Evolutionary conservation across 2,888 invertebrate species (phyloP).

Genomic region (Drosophila falleni): DNA sequence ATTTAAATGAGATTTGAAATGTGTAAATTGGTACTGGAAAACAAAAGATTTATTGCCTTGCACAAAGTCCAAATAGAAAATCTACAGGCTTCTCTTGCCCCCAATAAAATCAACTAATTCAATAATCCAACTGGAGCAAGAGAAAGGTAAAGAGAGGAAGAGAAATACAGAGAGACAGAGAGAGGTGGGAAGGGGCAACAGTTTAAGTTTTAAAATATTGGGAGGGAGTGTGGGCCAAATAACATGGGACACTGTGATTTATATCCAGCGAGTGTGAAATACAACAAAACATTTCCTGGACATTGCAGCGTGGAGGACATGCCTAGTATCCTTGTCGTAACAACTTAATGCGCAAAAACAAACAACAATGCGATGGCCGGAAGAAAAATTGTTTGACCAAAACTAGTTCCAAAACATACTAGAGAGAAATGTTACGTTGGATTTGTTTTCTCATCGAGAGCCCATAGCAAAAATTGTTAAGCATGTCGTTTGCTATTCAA

Average conservation of each 20-base stretch:
- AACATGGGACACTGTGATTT: constrained; percentile 25
- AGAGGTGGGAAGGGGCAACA: background rate
- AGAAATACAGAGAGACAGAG: background rate
- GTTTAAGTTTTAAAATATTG: constrained; percentile 18
- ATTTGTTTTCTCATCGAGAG: constrained; percentile 47
- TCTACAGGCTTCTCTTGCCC: constrained; percentile 35
- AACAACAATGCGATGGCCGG: constrained; percentile 51
- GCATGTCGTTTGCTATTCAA: constrained; percentile 78
- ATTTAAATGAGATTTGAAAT: constrained; percentile 70
- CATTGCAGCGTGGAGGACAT: constrained; percentile 41
- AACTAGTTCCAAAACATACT: constrained; percentile 37
- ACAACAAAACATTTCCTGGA: constrained; percentile 64
- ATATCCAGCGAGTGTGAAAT: constrained; percentile 48
- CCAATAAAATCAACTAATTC: constrained; percentile 75
- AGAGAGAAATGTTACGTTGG: constrained; percentile 57
- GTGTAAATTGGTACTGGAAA: constrained; percentile 53
- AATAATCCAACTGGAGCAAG: constrained; percentile 63
- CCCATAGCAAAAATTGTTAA: constrained; percentile 63
- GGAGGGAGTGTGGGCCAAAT: constrained; percentile 14
- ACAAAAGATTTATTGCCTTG: constrained; percentile 67
- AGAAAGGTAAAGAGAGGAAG: background rate
- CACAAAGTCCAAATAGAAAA: constrained; percentile 45
- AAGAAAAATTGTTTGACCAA: constrained; percentile 60
- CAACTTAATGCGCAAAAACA: constrained; percentile 77
- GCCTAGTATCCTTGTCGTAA: constrained; percentile 54